Evolutionary conservation across 2,888 invertebrate species (phyloP), one percentile per base, ranked within the genome.

Genomic region (Folsomia candida): DNA sequence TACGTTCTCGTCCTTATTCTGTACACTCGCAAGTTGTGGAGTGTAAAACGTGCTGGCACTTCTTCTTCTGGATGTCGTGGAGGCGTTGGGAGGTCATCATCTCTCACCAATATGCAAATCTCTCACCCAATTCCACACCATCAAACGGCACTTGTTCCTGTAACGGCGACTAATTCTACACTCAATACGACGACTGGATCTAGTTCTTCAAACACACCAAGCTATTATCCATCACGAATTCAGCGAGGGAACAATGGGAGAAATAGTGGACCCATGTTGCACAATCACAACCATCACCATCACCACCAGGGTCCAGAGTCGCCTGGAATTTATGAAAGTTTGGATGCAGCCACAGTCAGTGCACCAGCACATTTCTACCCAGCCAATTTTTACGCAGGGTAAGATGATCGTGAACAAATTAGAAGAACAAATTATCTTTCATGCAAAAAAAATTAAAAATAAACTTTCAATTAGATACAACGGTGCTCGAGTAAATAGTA

Each of bases 101-200:
- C 54, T 20, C 54, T 54, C 11, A 54, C 54, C 18, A 54, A 54
- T 22, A 14, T 54, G 6, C 54, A 22, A 6, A 74, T 74, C 51
- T 67, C 74, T 3, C 70, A 73, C 18, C 73, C 73, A 28, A 71
- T 73, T 60, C 67, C 71, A 2, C 73, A 68, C 47, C 71, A 73
- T 67, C 27, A 26, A 69, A 26, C 57, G 65, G 26, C 47, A 47
- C 57, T 29, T 37, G n/a, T 59, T 47, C 1, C 59, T 73, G 24
- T 70, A 73, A 57, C 60, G 29, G 20, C 66, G 61, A 60, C 69
- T 64, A 3, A 70, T 67, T 28, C 58, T 67, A 22, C 68, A 59
- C 64, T 68, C 60, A 14, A 68, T 64, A 28, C n/a, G 73, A 51
- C 64, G 68, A 3, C 68, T 65, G n/a, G n/a, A n/a, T n/a, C n/a